These are phyloP conservation scores for Aspidoscelis tigris DNA, from an alignment of 2,113 vertebrate genomes.

Conservation along the genomic window DNA sequence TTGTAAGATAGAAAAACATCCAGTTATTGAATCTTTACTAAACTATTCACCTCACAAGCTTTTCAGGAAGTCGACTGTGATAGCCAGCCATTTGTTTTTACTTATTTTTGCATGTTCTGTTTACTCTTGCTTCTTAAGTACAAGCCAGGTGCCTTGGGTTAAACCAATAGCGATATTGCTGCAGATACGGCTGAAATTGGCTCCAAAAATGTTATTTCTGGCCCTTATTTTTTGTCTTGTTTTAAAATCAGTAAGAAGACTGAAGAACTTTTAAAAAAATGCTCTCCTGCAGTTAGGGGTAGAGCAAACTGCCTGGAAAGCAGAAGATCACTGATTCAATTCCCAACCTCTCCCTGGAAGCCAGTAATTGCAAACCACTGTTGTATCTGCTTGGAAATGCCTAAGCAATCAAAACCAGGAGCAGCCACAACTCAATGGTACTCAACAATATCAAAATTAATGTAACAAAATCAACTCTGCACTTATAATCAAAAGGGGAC, in stretches of 20 bases:
- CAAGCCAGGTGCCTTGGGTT: accelerated
- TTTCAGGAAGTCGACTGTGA: neutral
- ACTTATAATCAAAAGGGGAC: neutral
- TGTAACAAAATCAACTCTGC: neutral
- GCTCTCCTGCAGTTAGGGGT: neutral
- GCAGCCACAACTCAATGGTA: neutral
- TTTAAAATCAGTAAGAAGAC: neutral
- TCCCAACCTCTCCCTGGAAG: no score
- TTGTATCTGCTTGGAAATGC: neutral
- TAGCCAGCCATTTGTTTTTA: neutral
- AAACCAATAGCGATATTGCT: neutral
- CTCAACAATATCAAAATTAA: neutral
- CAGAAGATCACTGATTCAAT: no score
- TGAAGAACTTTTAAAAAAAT: neutral
- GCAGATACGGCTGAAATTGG: neutral
- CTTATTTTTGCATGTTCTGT: neutral
- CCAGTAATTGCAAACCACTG: neutral
- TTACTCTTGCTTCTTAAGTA: neutral
- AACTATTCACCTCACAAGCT: neutral
- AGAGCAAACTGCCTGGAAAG: no score
- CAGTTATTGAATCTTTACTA: neutral
- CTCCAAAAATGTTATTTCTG: neutral
- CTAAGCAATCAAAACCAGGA: neutral
- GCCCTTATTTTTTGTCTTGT: neutral
- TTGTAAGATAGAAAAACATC: neutral